A percentile compares a stretch with the other conserved stretches of the same genome.
These are phyloP conservation scores for Drosophila tsacasi DNA, from an alignment of 1,140 invertebrate genomes.

Conservation along the genomic window DNA sequence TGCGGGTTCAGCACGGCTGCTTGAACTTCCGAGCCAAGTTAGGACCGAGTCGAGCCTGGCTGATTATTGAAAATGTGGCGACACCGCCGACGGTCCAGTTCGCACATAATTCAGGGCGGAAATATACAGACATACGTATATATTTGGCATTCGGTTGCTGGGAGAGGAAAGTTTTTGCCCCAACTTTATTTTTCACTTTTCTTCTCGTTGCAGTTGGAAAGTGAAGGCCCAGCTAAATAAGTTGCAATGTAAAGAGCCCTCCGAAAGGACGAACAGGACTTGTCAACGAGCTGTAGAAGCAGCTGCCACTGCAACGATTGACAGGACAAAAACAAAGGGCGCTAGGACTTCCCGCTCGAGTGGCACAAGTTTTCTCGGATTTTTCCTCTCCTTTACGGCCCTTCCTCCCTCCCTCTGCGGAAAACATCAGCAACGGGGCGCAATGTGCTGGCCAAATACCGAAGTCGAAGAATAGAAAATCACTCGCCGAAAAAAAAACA, in stretches of 20 bases:
- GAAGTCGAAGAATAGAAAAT: constrained; percentile 52
- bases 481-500: constrained; percentile 33
- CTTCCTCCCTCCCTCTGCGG: neutral
- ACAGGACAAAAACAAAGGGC: constrained; percentile 74
- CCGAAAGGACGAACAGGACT: constrained; percentile 62
- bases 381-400: constrained; percentile 24
- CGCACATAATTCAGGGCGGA: constrained; percentile 68
- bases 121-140: constrained; percentile 2
- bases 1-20: constrained; percentile 56
- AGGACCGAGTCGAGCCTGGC: constrained; percentile 54
- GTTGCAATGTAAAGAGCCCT: constrained; percentile 80
- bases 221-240: constrained; percentile 74
- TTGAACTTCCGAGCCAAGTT: constrained; percentile 76
- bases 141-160: constrained; percentile 5
- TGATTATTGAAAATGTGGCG: constrained; percentile 82
- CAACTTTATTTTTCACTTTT: constrained; percentile 64
- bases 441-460: constrained; percentile 67
- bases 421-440: constrained; percentile 43
- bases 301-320: constrained; percentile 70
- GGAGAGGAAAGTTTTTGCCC: constrained; percentile 26
- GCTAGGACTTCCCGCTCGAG: constrained; percentile 46
- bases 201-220: constrained; percentile 59
- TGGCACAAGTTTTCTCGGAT: constrained; percentile 51
- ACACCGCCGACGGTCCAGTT: constrained; percentile 73
- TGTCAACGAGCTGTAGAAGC: constrained; percentile 43